A percentile compares a stretch with the other conserved stretches of the same genome.
Conservation (phyloP, 1,140 invertebrate genomes). For the Bombus impatiens region DNA sequence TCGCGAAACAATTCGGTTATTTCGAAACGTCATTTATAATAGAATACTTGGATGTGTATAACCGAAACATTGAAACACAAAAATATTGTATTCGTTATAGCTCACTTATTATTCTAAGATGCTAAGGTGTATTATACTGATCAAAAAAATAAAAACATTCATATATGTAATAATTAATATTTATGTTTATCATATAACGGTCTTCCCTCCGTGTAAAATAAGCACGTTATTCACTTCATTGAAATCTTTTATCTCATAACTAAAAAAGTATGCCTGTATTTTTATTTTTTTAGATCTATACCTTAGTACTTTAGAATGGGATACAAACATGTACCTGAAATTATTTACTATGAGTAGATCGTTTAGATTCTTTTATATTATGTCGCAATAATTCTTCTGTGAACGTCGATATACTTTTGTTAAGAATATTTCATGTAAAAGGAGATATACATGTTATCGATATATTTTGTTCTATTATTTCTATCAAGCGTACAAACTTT, state of each 20-base stretch:
- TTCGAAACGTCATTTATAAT: constrained; percentile 1
- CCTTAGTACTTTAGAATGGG: constrained; percentile 22
- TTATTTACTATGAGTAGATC: constrained; percentile 29
- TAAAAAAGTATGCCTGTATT: not conserved
- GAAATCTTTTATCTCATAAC: not conserved
- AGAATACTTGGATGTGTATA: not conserved
- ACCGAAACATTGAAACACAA: not conserved
- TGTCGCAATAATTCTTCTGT: not conserved
- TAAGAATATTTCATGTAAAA: not conserved
- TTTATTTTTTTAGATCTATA: constrained; percentile 5
- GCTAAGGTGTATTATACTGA: constrained; percentile 16
- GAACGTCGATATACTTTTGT: constrained; percentile 1
- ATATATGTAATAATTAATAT: not conserved
- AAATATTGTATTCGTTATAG: not conserved
- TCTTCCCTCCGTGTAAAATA: not conserved
- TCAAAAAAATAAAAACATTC: not conserved
- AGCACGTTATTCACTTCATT: not conserved
- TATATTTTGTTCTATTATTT: not conserved
- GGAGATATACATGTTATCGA: not conserved
- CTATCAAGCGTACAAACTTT: not conserved
- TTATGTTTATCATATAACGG: not conserved
- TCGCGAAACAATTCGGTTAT: not conserved
- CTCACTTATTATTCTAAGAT: constrained; percentile 20
- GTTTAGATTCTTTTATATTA: constrained; percentile 27
- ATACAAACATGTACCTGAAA: constrained; percentile 42